Conservation (phyloP, 2,797 vertebrate species). For the Pseudomugil gertrudae region DNA sequence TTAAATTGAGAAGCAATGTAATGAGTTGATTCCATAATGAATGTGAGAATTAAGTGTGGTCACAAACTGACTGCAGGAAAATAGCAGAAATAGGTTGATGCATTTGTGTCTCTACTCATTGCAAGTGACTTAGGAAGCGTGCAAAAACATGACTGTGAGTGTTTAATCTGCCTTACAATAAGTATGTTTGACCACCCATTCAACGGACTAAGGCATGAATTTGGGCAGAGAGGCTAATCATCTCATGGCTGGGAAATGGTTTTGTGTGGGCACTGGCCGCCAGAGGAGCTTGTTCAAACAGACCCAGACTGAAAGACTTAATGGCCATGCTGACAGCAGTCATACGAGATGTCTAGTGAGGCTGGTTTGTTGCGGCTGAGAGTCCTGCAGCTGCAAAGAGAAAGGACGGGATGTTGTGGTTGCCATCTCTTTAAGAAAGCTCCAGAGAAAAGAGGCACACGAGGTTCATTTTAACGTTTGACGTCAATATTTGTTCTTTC, state of each 20-base stretch:
- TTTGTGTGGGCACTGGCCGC: constrained; percentile 62
- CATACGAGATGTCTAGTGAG: constrained; percentile 71
- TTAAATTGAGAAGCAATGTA: no score
- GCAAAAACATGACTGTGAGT: constrained; percentile 52
- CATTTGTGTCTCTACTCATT: constrained; percentile 38
- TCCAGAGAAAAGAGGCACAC: constrained; percentile 51
- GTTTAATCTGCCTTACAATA: constrained; percentile 62
- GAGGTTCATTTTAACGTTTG: constrained; percentile 51
- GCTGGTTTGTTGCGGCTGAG: constrained; percentile 58
- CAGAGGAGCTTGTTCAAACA: constrained; percentile 73
- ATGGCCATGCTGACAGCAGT: constrained; percentile 75
- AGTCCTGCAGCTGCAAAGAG: constrained; percentile 50
- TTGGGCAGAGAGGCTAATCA: constrained; percentile 49
- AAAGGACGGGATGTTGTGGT: constrained; percentile 63
- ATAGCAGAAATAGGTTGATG: constrained; percentile 58
- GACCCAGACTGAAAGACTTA: constrained; percentile 71
- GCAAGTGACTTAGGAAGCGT: constrained; percentile 29
- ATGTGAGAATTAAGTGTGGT: constrained; percentile 9
- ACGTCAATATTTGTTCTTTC: constrained; percentile 58
- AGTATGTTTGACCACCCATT: constrained; percentile 64
- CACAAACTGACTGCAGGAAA: constrained; percentile 12
- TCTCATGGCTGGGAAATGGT: constrained; percentile 43
- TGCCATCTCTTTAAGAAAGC: constrained; percentile 52
- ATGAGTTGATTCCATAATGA: not conserved
- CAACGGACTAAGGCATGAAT: constrained; percentile 60